Base-by-base conservation (phyloP, 2,113 vertebrate species). In the Oreochromis tanganicae region DNA sequence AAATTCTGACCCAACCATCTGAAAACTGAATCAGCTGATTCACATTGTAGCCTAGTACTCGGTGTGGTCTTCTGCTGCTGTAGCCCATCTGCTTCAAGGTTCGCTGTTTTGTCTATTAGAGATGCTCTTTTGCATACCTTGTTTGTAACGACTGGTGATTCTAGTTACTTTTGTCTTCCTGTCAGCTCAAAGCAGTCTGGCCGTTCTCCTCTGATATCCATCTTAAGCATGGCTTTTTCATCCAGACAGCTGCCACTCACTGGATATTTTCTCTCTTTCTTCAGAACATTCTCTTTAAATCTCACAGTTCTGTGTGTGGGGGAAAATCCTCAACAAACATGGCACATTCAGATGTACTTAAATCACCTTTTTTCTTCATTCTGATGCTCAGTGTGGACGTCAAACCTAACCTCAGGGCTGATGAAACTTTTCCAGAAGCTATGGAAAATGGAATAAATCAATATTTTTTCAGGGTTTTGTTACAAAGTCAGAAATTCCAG, bases 151-250 rank as follows among this genome's bases (percentile, higher is more conserved):
- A 6, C 5, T 46, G 7, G 41, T 43, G 1, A 71, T 73, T 73
- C 9, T 16, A 73, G 38, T 10, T 73, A 27, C 21, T 71, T 41
- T 43, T 71, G 66, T 41, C 0, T 0, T 73, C 21, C 68, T 48
- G 29, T 48, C 41, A 46, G 41, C 14, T 46, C 21, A 27, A 73
- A 46, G 68, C 41, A 48, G 68, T 29, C 21, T 43, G 63, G 19
- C 63, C 12, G 11, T 2, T 41, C 36, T 43, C n/a, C 38, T 71
- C 38, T 43, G 66, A 43, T 36, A 21, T 71, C 12, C 16, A 19
- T 21, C 66, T 43, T 71, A 9, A 46, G 0, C 21, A 73, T 0
- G 0, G 13, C 2, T 10, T 46, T 46, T 27, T 27, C 21, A 10
- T n/a, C 68, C 1, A 73, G 41, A 73, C 13, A 46, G 41, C 38